phyloP scores from a whole-genome alignment of 2,888 invertebrate species.

The Mycalesis mineus region DNA sequence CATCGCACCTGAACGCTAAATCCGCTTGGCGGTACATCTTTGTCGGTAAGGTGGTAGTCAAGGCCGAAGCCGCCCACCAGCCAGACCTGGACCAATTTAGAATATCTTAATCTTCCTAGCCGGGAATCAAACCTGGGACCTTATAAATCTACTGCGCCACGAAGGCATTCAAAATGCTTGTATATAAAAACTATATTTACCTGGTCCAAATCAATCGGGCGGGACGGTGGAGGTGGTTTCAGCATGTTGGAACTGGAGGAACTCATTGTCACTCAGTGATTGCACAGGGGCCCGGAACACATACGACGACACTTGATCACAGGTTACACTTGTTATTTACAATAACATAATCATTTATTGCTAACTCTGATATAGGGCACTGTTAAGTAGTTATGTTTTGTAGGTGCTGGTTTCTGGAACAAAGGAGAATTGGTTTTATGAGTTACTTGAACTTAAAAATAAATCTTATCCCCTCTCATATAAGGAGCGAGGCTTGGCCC shows the following conservation, averaged over 20 bases:
- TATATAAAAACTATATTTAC: constrained; percentile 38
- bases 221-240: constrained; percentile 77
- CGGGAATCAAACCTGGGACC: no score
- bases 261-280: constrained; percentile 48
- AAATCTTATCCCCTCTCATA: no score
- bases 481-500: no score
- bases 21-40: no score
- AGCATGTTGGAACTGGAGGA: constrained; percentile 44
- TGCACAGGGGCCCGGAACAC: constrained; percentile 42
- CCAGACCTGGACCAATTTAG: no score
- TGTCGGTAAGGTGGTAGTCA: no score
- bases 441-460: no score
- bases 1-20: no score
- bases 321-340: constrained; percentile 44
- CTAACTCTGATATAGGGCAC: not conserved
- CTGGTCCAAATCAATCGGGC: constrained; percentile 88
- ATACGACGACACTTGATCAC: constrained; percentile 60
- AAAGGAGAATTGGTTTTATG: not conserved
- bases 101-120: no score
- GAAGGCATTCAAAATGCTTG: no score
- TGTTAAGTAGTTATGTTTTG: not conserved
- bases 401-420: constrained; percentile 2
- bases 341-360: constrained; percentile 45
- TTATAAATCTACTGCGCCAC: no score
- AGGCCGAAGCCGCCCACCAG: no score